A percentile compares a stretch with the other conserved stretches of the same genome.
These are phyloP conservation scores for Acromyrmex heyeri DNA, from an alignment of 1,140 invertebrate species.

Conservation along the genomic window DNA sequence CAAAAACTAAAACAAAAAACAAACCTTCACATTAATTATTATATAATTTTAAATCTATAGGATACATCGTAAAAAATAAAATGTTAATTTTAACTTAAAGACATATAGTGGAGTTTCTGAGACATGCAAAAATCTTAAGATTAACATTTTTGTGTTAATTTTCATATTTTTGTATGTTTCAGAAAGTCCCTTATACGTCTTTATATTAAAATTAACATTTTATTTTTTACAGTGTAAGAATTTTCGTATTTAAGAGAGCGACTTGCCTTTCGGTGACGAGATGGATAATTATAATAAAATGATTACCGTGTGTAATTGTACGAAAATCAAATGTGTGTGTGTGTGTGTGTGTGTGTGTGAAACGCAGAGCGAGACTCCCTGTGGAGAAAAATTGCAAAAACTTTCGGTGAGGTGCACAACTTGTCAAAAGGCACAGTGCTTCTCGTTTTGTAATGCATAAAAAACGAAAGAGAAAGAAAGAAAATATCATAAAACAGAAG, in stretches of 20 bases:
- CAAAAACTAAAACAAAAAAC: too few relatives aligned
- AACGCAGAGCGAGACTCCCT: constrained; percentile 9
- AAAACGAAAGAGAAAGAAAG: constrained; percentile 14
- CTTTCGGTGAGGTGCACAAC: neutral
- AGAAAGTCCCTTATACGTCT: too few relatives aligned
- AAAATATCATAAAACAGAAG: constrained; percentile 31
- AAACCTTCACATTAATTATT: too few relatives aligned
- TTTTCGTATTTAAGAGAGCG: neutral
- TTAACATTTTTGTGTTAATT: too few relatives aligned
- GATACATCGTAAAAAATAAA: too few relatives aligned
- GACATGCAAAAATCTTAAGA: too few relatives aligned
- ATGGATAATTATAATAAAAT: neutral
- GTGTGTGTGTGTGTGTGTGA: neutral
- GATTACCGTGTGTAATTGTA: constrained; percentile 11
- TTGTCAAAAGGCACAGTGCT: constrained; percentile 26
- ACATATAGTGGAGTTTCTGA: too few relatives aligned
- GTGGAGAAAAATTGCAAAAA: constrained; percentile 51
- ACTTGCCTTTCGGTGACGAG: neutral
- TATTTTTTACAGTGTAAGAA: neutral
- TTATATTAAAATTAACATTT: too few relatives aligned
- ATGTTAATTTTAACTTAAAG: too few relatives aligned
- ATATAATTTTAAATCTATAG: too few relatives aligned
- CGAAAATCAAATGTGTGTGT: neutral
- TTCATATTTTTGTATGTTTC: too few relatives aligned
- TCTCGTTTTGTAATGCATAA: constrained; percentile 28